Percentiles rank a stretch among this genome's conserved stretches.
Evolutionary conservation across 2,888 invertebrate species (phyloP).

Genomic region (Sminthurinus aureus): DNA sequence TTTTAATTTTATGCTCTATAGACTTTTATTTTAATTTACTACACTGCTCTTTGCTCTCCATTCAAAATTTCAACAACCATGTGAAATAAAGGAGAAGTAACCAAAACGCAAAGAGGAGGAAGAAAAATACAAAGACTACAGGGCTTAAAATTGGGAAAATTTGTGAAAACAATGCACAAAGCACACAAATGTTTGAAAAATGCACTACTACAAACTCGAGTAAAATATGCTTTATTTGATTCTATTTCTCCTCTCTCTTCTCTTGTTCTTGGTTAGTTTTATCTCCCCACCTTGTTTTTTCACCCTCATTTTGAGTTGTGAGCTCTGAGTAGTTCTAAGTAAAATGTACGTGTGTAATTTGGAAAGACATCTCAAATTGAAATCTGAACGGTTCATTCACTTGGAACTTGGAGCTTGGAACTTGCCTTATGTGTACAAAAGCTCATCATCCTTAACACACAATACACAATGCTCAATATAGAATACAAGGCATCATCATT

Average conservation of each 20-base stretch:
- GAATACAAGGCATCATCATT: conserved; percentile 4
- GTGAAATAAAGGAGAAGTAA: no score
- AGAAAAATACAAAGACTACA: no score
- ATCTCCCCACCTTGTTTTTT: not conserved
- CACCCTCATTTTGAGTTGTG: not conserved
- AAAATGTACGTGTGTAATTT: not conserved
- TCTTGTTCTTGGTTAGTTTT: not conserved
- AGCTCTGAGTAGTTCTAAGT: not conserved
- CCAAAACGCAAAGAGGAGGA: no score
- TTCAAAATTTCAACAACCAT: no score
- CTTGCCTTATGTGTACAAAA: not conserved
- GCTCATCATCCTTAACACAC: not conserved
- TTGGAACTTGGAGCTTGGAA: not conserved
- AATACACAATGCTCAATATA: not conserved
- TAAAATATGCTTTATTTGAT: no score
- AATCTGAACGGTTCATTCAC: not conserved
- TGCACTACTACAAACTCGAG: no score
- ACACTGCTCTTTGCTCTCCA: no score
- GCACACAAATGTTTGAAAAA: no score
- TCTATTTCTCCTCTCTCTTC: not conserved
- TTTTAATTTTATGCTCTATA: no score
- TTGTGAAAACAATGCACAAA: no score
- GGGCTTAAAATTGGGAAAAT: no score
- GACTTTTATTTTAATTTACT: no score
- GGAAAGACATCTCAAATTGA: conserved; percentile 6